phyloP scores from a whole-genome alignment of 2,113 vertebrate genomes.

The Sialia sialis region DNA sequence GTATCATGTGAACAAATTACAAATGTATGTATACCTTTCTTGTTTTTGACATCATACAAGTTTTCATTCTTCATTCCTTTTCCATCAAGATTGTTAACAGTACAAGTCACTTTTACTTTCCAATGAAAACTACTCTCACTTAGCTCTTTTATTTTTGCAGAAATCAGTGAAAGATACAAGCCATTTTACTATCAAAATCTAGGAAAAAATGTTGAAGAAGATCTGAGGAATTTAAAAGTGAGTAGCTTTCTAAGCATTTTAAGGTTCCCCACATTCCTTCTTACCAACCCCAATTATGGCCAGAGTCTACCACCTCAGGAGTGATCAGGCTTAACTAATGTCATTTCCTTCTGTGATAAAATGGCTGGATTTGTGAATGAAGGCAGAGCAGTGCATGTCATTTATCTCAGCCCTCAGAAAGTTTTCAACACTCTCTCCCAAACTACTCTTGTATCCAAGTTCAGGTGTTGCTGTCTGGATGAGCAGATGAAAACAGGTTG shows the following conservation, averaged over 20 bases:
- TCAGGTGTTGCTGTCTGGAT: background rate
- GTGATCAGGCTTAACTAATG: background rate
- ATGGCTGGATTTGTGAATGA: background rate
- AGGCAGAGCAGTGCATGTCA: background rate
- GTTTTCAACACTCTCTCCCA: background rate
- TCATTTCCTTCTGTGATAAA: background rate
- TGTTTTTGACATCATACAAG: background rate
- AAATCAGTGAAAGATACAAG: conserved; percentile 72
- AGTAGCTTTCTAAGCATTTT: conserved; percentile 19
- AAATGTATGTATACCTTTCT: background rate
- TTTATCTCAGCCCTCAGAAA: background rate
- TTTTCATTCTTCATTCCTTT: background rate
- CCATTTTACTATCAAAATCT: conserved; percentile 78
- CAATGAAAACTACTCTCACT: background rate
- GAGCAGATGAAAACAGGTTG: background rate
- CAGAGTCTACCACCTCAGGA: background rate
- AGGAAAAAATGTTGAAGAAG: conserved; percentile 69
- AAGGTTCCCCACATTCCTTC: background rate
- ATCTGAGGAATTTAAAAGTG: conserved; percentile 80
- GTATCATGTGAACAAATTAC: background rate
- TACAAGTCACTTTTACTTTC: background rate
- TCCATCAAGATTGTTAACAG: background rate
- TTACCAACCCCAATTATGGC: background rate
- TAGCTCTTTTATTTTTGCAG: conserved; percentile 67
- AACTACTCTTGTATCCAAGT: background rate